Percentiles rank a stretch among this genome's conserved stretches.
Conservation (phyloP, 2,888 invertebrate species). For the Tortricodes alternella region DNA sequence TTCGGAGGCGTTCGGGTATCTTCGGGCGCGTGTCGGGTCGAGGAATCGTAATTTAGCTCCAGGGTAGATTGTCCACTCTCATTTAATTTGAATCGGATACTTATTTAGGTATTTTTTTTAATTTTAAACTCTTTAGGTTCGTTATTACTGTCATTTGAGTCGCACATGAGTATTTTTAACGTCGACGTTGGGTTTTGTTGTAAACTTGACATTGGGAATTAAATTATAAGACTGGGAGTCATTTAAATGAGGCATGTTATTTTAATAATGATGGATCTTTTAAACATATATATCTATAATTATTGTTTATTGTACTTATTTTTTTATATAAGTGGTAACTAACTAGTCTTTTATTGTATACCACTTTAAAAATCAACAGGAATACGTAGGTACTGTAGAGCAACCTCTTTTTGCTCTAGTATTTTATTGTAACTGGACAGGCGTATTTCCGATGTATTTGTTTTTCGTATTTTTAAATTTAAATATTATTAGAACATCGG, state of each 20-base stretch:
- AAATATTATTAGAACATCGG: too few relatives aligned
- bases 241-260: neutral
- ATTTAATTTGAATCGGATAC: slow-evolving; percentile 40
- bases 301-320: too few relatives aligned
- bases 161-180: neutral
- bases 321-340: too few relatives aligned
- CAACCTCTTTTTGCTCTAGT: too few relatives aligned
- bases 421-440: too few relatives aligned
- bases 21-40: slow-evolving; percentile 60
- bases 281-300: too few relatives aligned
- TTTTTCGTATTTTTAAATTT: too few relatives aligned
- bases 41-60: slow-evolving; percentile 41
- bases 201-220: neutral
- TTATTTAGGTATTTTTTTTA: slow-evolving; percentile 44
- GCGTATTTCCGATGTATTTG: too few relatives aligned
- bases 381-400: too few relatives aligned
- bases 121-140: slow-evolving; percentile 47
- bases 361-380: too few relatives aligned
- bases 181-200: neutral
- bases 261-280: neutral
- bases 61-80: slow-evolving; percentile 46
- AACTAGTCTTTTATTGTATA: too few relatives aligned
- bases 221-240: neutral
- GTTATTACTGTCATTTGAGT: slow-evolving; percentile 54
- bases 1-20: slow-evolving; percentile 54